Base-by-base conservation (phyloP, 2,797 vertebrate genomes). In the Lepus townsendii region DNA sequence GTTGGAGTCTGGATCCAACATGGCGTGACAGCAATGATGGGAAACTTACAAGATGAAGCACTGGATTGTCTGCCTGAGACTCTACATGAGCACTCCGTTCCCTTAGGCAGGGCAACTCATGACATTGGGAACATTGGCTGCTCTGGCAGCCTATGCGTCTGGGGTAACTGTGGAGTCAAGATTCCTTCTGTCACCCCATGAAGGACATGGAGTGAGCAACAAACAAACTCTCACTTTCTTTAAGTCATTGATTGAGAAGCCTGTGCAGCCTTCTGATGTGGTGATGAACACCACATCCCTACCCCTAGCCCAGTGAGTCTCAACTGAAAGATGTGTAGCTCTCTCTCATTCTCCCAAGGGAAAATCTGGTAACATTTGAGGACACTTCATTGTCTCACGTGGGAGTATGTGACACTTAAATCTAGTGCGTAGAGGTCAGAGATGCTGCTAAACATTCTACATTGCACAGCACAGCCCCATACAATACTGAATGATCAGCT, bases 311-410 rank as follows among this genome's bases (percentile, higher is more conserved):
- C 47, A 66, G 32, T 11, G 1, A 11, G 35, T 88, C 57, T 54
- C 42, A 71, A 54, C 35, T 27, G 30, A 7, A 72, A 26, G 63
- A 19, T 32, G 73, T 60, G 47, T 17, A 17, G 0, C 7, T 3
- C 10, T 1, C 26, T 3, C 6, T 20, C n/a, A 9, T 5, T 7
- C 4, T 16, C 24, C 1, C 17, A 30, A 22, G 30, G 30, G 54
- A 14, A 38, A 16, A 57, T 30, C 12, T 88, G 83, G 47, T 27
- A 71, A 62, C 63, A 27, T 63, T 54, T 83, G 22, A 32, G 14
- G 19, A 65, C 16, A 24, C 30, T 65, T 4, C 11, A 12, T 26
- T 75, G 66, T 79, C n/a, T 78, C 63, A 63, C 54, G 22, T 63
- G 30, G 13, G 6, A 14, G 16, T 26, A 24, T 89, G 24, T 77